A percentile compares a stretch with the other conserved stretches of the same genome.
Conservation (phyloP, 2,888 invertebrate species). For the Orthosia cruda region DNA sequence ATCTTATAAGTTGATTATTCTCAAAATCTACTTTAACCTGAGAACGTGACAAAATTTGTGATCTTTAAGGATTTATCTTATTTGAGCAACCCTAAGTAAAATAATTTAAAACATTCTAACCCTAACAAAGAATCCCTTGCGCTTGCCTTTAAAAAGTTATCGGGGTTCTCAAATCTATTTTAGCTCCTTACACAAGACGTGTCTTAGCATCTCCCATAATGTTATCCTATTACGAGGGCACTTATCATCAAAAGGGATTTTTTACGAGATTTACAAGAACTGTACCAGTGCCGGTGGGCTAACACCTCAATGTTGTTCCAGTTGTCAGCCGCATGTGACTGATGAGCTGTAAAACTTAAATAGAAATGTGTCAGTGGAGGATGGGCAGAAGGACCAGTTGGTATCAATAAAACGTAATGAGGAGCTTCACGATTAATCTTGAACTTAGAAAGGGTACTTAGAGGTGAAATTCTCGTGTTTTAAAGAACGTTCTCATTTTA, state of each 20-base stretch:
- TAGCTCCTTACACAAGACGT: conserved; percentile 6
- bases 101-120: background rate
- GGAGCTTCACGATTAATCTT: background rate
- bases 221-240: conserved; percentile 57
- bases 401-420: background rate
- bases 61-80: too few relatives aligned
- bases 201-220: conserved; percentile 53
- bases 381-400: conserved; percentile 37
- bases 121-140: background rate
- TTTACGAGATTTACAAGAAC: conserved; percentile 60
- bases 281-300: conserved; percentile 58
- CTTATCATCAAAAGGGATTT: conserved; percentile 66
- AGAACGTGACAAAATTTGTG: too few relatives aligned
- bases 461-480: too few relatives aligned
- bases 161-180: conserved; percentile 24
- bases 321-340: conserved; percentile 66
- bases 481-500: too few relatives aligned
- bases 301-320: conserved; percentile 70
- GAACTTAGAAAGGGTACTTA: too few relatives aligned
- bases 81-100: too few relatives aligned
- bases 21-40: too few relatives aligned
- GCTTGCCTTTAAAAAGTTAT: background rate
- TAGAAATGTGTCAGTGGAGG: conserved; percentile 27
- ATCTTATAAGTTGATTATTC: too few relatives aligned
- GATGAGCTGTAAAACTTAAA: conserved; percentile 63